phyloP scores from a whole-genome alignment of 1,140 invertebrate genomes.

The Sesamia nonagrioides region DNA sequence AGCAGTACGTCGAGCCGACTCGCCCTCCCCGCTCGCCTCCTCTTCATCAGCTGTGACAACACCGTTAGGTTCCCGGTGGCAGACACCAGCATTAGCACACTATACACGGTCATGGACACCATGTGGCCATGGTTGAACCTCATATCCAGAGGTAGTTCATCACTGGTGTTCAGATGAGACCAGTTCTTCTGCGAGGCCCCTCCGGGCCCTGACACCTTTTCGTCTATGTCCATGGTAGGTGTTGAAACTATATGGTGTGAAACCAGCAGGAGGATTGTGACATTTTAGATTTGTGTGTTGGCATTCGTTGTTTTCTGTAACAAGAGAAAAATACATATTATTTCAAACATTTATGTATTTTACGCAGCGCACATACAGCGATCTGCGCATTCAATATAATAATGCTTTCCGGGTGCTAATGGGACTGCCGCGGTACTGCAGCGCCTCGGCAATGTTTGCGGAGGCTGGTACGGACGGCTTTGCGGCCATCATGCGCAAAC shows the following conservation, averaged over 20 bases:
- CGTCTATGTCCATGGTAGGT: slow-evolving; percentile 71
- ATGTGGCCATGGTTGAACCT: slow-evolving; percentile 93
- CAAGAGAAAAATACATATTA: neutral
- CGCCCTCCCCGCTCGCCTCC: slow-evolving; percentile 88
- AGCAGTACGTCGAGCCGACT: slow-evolving; percentile 93
- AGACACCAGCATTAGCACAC: slow-evolving; percentile 95
- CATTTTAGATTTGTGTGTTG: neutral
- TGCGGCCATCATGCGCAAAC: no score
- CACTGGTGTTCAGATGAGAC: slow-evolving; percentile 75
- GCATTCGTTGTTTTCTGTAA: neutral
- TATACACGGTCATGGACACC: slow-evolving; percentile 92
- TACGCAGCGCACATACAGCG: no score
- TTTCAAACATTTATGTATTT: neutral
- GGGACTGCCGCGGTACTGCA: no score
- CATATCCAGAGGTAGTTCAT: slow-evolving; percentile 91
- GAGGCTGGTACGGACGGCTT: no score
- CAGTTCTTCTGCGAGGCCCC: slow-evolving; percentile 82
- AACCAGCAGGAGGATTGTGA: neutral
- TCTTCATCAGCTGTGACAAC: slow-evolving; percentile 91
- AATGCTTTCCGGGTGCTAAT: no score
- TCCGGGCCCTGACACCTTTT: slow-evolving; percentile 81
- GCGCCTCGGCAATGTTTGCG: no score
- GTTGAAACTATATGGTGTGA: neutral
- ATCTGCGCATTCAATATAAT: no score
- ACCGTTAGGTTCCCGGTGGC: slow-evolving; percentile 96